Evolutionary conservation across 2,797 vertebrate species (phyloP).

Genomic region (Uromys caudimaculatus): DNA sequence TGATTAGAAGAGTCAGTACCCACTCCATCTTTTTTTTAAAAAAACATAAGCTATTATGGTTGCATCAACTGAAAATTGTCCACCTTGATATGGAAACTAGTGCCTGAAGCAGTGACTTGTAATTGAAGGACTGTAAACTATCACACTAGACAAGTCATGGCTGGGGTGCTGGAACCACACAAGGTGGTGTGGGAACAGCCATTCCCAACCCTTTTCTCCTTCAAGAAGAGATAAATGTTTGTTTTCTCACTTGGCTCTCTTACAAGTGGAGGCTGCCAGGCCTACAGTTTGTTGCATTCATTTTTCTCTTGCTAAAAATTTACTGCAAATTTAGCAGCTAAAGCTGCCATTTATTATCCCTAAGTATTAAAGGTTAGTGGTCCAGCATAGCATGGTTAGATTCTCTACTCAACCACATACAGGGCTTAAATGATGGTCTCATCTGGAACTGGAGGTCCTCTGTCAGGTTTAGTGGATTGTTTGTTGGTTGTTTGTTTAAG

Average conservation of each 20-base stretch:
- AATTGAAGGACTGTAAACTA: constrained; percentile 4
- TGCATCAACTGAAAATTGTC: background rate
- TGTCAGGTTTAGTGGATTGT: background rate
- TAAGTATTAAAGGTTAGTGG: background rate
- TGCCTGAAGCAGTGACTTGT: background rate
- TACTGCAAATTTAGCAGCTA: constrained; percentile 29
- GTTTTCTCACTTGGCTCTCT: background rate
- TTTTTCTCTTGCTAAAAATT: constrained; percentile 59
- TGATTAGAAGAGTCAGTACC: background rate
- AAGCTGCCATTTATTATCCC: constrained; percentile 10
- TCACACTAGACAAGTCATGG: background rate
- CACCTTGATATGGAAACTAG: background rate
- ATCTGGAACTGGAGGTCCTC: background rate
- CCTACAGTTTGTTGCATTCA: constrained; percentile 5
- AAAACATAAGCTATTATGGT: background rate
- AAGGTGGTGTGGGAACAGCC: background rate
- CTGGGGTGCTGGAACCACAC: background rate
- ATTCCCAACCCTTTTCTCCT: background rate
- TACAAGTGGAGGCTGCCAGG: background rate
- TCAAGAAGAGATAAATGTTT: background rate
- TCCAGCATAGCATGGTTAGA: background rate
- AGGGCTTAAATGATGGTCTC: constrained; percentile 20
- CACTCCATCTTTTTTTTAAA: background rate
- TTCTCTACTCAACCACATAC: background rate
- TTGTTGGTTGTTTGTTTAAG: background rate